phyloP scores from a whole-genome alignment of 2,888 invertebrate species.

The Griposia aprilina region DNA sequence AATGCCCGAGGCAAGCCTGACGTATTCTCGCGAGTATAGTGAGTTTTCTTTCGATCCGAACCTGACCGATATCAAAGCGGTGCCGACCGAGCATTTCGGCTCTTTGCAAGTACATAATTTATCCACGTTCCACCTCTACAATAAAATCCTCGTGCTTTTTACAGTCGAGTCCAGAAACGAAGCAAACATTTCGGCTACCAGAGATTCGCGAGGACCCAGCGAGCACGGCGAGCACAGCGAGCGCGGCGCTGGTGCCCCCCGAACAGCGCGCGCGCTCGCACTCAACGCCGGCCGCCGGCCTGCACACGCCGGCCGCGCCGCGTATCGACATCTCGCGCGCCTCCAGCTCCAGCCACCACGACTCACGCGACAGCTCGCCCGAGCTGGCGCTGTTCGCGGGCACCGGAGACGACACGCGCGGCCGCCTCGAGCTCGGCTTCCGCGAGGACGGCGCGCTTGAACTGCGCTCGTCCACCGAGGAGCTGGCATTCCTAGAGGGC shows the following conservation, averaged over 20 bases:
- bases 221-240: constrained; percentile 68
- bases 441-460: constrained; percentile 96
- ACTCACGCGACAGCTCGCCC: constrained; percentile 95
- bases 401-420: constrained; percentile 73
- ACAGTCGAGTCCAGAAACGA: constrained; percentile 91
- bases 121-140: constrained; percentile 11
- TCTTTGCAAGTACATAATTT: not conserved
- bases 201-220: constrained; percentile 85
- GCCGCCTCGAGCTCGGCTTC: constrained; percentile 89
- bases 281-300: constrained; percentile 81
- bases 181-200: constrained; percentile 89
- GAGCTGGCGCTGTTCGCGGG: constrained; percentile 95
- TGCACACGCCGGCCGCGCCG: constrained; percentile 93
- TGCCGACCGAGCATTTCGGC: constrained; percentile 6
- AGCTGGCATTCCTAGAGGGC: constrained; percentile 94
- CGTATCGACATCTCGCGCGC: constrained; percentile 97
- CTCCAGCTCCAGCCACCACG: constrained; percentile 96
- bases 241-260: constrained; percentile 74
- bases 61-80: not conserved
- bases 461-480: constrained; percentile 96
- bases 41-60: not conserved
- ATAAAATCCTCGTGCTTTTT: constrained; percentile 45
- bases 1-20: not conserved
- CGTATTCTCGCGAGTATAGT: not conserved
- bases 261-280: constrained; percentile 85